Percentiles rank a stretch among this genome's conserved stretches.
phyloP scores from a whole-genome alignment of 2,888 invertebrate genomes.

The Galeruca laticollis region DNA sequence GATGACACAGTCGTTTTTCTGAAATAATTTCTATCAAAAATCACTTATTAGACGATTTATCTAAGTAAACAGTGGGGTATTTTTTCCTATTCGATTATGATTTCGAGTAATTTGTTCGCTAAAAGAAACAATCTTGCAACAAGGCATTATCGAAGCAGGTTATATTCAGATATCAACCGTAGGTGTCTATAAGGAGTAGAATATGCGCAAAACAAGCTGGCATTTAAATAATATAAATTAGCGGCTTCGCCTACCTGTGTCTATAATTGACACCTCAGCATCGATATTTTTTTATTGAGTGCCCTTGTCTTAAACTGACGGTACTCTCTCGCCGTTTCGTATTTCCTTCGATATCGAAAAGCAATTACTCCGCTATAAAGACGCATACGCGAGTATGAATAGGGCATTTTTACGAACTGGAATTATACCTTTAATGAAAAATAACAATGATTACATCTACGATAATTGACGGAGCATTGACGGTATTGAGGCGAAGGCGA shows the following conservation, averaged over 20 bases:
- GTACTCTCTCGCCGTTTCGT: constrained; percentile 2
- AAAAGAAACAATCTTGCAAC: constrained; percentile 31
- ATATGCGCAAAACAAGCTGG: constrained; percentile 64
- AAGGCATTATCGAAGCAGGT: constrained; percentile 49
- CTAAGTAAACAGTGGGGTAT: too few relatives aligned
- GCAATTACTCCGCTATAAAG: background rate
- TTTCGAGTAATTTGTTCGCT: background rate
- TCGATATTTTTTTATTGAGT: constrained; percentile 31
- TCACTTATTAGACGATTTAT: too few relatives aligned
- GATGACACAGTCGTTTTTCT: too few relatives aligned
- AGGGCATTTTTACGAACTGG: background rate
- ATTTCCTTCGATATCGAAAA: constrained; percentile 7
- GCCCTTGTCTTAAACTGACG: constrained; percentile 34
- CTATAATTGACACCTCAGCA: constrained; percentile 53
- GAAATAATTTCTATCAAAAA: too few relatives aligned
- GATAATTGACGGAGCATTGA: constrained; percentile 2
- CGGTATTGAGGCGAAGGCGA: background rate
- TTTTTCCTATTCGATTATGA: too few relatives aligned
- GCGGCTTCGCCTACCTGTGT: constrained; percentile 59
- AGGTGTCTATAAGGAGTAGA: constrained; percentile 62
- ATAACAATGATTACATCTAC: constrained; percentile 1
- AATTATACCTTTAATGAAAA: background rate
- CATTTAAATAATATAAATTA: constrained; percentile 64
- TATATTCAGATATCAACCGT: constrained; percentile 54
- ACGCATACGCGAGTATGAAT: background rate